Base-by-base conservation (phyloP, 1,140 invertebrate genomes). In the Diplogasteroides magnus region DNA sequence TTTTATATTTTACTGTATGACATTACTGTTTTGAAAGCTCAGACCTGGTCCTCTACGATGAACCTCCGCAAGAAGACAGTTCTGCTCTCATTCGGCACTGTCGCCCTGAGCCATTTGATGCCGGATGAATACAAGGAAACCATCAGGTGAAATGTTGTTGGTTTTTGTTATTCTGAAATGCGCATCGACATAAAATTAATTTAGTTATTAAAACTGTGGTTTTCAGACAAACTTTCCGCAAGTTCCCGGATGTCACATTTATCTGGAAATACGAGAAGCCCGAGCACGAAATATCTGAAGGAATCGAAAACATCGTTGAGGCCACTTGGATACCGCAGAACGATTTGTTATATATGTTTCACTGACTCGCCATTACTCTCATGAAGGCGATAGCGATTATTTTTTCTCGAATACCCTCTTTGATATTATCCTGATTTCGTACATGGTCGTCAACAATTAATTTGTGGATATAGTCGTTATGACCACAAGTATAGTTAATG, bases 211-310 rank as follows among this genome's bases (percentile, higher is more conserved):
- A 48, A 48, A 11, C 37, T 19, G 19, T 48, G 19, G 19, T 48
- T 48, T 6, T n/a, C n/a, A n/a, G n/a, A n/a, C n/a, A n/a, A 6
- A 48, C 37, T 48, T 19, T 11, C 19, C 19, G 6, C 6, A 56
- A 64, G 37, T 67, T 63, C 69, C 73, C 73, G 19, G 65, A 74
- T n/a, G 69, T 73, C 1, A 74, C 73, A 2, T 74, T 74, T 61
- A 73, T 74, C 55, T 74, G 73, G 73, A 74, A 74, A 57, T 74
- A 74, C 31, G 73, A 74, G 19, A 63, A 48, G 14, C 64, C 73
- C 13, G 73, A 74, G 73, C 59, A 76, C 19, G 56, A 62, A 14
- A 11, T 73, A 13, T 59, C 58, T 6, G 19, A 60, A 25, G 32
- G 62, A 57, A 23, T 73, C 32, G 29, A 48, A 28, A 74, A 74